Base-by-base conservation (phyloP, 2,797 vertebrate species). In the Strix occidentalis region DNA sequence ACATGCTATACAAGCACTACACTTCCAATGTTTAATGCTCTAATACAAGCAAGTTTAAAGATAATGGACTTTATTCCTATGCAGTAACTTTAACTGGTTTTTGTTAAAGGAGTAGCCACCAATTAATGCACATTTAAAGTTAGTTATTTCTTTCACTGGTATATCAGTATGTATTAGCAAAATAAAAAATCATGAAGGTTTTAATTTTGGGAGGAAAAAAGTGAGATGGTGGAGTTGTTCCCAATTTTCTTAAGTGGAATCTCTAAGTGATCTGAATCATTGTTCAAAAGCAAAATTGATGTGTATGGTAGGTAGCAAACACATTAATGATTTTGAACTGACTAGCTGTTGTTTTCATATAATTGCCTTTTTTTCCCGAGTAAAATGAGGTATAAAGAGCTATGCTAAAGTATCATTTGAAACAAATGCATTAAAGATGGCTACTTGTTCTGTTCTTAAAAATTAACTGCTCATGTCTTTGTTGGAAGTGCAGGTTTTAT, bases 321-420 rank as follows among this genome's bases (percentile, higher is more conserved):
- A 61, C 48, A 6, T 90, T 84, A 83, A 94, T 91, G 87, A 91
- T 86, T 97, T 95, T 97, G 90, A 96, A 64, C 63, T 78, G 89
- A 96, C 82, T 75, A 68, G 65, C 89, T 96, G 54, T 92, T 96
- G 70, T 96, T 97, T 85, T 87, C 80, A 76, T 77, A 28, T 37
- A 72, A 91, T 83, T 93, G 65, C 53, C 72, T 78, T 78, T 23
- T 84, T 93, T 70, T 83, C 70, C 5, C 81, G 81, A 87, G 76
- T 88, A 71, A 95, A 97, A 97, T 43, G 76, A 91, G 74, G 43
- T 94, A 75, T 90, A 66, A 75, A 89, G 89, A 95, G 48, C 57
- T 81, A 26, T 87, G 90, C 69, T 93, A 76, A 96, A 96, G 20
- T 61, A 58, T 84, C 86, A 83, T 31, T 89, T 94, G 77, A 93